phyloP scores from a whole-genome alignment of 2,888 invertebrate species.

The Eumacrocentrus americanus region DNA sequence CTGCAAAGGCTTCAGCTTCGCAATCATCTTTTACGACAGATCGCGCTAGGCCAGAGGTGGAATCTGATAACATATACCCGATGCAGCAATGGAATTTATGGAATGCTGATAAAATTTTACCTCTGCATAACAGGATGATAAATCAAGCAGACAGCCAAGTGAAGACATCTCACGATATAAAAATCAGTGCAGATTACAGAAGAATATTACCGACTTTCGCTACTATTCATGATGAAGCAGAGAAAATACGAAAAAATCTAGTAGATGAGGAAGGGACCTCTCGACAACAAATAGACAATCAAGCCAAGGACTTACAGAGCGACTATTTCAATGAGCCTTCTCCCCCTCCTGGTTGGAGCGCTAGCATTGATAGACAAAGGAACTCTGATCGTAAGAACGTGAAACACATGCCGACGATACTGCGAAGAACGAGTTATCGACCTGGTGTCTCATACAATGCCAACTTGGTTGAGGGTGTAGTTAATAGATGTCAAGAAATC shows the following conservation, averaged over 20 bases:
- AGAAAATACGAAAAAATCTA: background rate
- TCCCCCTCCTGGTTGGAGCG: background rate
- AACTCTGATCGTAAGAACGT: slow-evolving; percentile 2
- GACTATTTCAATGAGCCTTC: background rate
- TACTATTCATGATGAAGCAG: too few species aligned
- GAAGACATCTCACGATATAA: background rate
- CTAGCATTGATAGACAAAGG: slow-evolving; percentile 4
- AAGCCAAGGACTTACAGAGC: background rate
- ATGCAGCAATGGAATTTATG: background rate
- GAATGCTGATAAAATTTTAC: background rate
- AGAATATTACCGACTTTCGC: background rate
- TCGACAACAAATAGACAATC: too few species aligned
- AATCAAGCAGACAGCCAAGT: background rate
- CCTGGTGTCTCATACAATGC: background rate
- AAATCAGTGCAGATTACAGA: background rate
- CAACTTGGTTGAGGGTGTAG: background rate
- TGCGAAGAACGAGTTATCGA: slow-evolving; percentile 25
- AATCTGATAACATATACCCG: too few species aligned
- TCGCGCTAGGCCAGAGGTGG: too few species aligned
- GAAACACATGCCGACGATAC: slow-evolving; percentile 33
- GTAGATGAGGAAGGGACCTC: too few species aligned
- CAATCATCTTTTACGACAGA: background rate
- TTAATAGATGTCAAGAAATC: background rate
- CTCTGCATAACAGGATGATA: background rate
- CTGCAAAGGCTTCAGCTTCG: background rate